Evolutionary conservation across 2,888 invertebrate genomes (phyloP).

Genomic region (Coenonympha glycerion): DNA sequence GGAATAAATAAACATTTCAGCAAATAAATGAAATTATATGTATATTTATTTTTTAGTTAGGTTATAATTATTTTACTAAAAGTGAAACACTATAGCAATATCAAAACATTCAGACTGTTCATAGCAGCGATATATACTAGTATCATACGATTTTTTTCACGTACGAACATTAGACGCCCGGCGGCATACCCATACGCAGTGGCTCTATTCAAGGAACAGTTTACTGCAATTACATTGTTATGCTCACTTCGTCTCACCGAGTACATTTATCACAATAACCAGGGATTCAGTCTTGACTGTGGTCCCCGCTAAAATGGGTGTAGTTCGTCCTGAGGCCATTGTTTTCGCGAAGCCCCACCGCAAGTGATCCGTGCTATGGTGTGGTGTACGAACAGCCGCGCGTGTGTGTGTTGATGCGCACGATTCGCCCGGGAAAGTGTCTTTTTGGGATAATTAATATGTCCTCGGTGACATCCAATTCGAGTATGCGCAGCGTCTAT

Average conservation of each 20-base stretch:
- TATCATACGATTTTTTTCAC: constrained; percentile 8
- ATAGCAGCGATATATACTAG: neutral
- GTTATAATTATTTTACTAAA: too few species aligned
- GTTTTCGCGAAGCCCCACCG: constrained; percentile 35
- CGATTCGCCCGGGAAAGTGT: constrained; percentile 28
- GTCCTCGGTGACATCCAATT: constrained; percentile 69
- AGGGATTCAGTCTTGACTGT: constrained; percentile 63
- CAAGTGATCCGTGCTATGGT: constrained; percentile 34
- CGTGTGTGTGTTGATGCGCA: constrained; percentile 22
- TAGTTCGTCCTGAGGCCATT: constrained; percentile 40
- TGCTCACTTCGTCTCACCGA: constrained; percentile 64
- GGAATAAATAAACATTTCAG: too few species aligned
- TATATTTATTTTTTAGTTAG: too few species aligned
- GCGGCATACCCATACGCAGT: constrained; percentile 31
- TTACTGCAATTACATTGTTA: constrained; percentile 74
- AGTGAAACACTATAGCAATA: too few species aligned
- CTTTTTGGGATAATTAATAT: constrained; percentile 48
- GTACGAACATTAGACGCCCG: constrained; percentile 22
- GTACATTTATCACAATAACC: constrained; percentile 62
- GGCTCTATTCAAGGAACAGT: constrained; percentile 72
- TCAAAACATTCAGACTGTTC: neutral
- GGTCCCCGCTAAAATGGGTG: constrained; percentile 61
- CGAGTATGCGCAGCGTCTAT: constrained; percentile 68
- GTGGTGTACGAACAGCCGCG: constrained; percentile 30
- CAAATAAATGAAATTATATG: too few species aligned